Base-by-base conservation (phyloP, 1,140 invertebrate species). In the Streblospio benedicti region DNA sequence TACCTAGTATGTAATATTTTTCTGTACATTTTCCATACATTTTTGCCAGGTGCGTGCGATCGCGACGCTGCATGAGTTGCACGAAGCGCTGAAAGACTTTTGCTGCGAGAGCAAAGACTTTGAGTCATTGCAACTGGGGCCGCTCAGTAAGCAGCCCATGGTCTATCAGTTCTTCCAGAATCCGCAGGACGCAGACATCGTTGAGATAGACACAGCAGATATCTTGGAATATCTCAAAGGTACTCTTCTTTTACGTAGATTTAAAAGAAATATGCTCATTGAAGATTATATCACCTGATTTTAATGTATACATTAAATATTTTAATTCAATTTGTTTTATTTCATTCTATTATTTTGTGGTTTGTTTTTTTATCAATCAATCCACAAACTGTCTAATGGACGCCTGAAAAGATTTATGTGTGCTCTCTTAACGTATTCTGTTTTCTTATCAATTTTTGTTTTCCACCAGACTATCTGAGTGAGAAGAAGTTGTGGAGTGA, bases 161-260 rank as follows among this genome's bases (percentile, higher is more conserved):
- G 65, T 76, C 9, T 71, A 69, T 51, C 65, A 71, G 25, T 55
- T 66, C 51, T 76, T 76, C 64, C 70, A 71, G 33, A 70, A 73
- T 56, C 72, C 72, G 23, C 60, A 65, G 4, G 70, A 70, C 38
- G 61, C 63, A 5, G 66, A 70, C 38, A 68, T 75, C 50, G 69
- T 69, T 25, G 65, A 72, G 27, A 71, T 75, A n/a, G 67, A 67
- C 20, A 70, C 69, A 4, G 51, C 67, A 16, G 70, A 75, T 51
- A 60, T 75, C 33, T 57, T 74, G 49, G 68, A 76, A 49, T 65
- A 71, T 55, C 59, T 76, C 16, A n/a, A n/a, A n/a, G n/a, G n/a
- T n/a, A n/a, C n/a, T n/a, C n/a, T n/a, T n/a, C n/a, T n/a, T n/a
- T n/a, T n/a, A n/a, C n/a, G n/a, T n/a, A n/a, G n/a, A n/a, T n/a